Conservation (phyloP, 2,797 vertebrate species). For the Ciconia nigra region DNA sequence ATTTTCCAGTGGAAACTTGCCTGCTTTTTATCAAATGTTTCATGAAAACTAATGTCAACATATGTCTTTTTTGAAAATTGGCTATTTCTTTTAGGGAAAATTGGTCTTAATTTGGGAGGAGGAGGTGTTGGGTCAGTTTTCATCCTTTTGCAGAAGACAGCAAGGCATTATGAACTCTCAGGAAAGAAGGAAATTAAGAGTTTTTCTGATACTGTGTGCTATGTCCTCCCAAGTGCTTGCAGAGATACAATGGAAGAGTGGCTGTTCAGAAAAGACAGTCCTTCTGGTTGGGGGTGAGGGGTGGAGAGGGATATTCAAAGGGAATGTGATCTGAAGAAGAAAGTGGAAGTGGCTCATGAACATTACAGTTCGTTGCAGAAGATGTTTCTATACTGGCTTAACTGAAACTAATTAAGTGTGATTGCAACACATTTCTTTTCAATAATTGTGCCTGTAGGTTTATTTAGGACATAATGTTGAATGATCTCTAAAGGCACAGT, state of each 20-base stretch:
- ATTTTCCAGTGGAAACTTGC: background rate
- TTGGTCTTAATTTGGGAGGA: background rate
- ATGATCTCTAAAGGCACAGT: background rate
- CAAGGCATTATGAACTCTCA: background rate
- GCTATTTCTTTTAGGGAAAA: background rate
- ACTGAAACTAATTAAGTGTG: slow-evolving; percentile 20
- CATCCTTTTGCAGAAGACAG: background rate
- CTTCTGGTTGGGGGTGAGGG: background rate
- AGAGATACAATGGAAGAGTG: background rate
- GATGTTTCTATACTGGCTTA: background rate
- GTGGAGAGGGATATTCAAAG: background rate
- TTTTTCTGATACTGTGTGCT: background rate
- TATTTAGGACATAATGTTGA: background rate
- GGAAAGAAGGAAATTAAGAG: background rate
- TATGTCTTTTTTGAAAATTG: background rate
- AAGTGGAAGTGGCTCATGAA: background rate
- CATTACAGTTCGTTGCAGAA: background rate
- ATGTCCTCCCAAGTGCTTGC: background rate
- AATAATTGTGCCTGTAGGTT: slow-evolving; percentile 8
- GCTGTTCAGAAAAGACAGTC: background rate
- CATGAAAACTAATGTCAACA: background rate
- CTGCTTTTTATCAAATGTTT: background rate
- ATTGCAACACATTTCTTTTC: background rate
- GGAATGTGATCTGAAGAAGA: background rate
- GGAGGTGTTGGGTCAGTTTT: background rate